Evolutionary conservation across 2,113 vertebrate genomes (phyloP).

Genomic region (Python bivittatus): DNA sequence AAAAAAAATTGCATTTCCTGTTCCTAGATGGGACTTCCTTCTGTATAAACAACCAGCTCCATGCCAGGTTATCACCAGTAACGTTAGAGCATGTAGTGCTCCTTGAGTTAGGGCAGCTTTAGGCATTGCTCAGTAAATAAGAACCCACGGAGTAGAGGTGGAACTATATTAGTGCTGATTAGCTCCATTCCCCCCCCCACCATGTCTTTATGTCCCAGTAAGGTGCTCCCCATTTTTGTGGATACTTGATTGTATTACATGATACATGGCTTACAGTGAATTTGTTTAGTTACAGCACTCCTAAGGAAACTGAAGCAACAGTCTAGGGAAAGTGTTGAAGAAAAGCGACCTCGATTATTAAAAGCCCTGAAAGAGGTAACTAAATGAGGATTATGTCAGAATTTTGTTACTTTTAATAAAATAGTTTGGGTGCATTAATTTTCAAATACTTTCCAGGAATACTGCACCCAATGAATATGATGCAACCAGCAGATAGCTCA

Average conservation of each 20-base stretch:
- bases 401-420: background rate
- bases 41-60: background rate
- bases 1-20: background rate
- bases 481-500: background rate
- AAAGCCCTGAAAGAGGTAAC: slow-evolving; percentile 96
- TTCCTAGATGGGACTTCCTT: background rate
- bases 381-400: background rate
- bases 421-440: background rate
- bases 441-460: background rate
- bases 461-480: background rate
- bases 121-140: background rate
- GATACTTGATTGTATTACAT: background rate
- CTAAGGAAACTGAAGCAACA: slow-evolving; percentile 98
- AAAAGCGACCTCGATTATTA: slow-evolving; percentile 95
- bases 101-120: background rate
- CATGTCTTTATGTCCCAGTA: background rate
- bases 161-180: background rate
- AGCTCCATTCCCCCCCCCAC: background rate
- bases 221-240: rapidly evolving
- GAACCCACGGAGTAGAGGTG: background rate
- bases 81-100: background rate
- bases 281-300: slow-evolving; percentile 89
- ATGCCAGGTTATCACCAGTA: background rate
- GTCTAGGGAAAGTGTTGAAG: slow-evolving; percentile 96
- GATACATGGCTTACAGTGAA: background rate